phyloP scores from a whole-genome alignment of 1,140 invertebrate species.

The Contarinia nasturtii region DNA sequence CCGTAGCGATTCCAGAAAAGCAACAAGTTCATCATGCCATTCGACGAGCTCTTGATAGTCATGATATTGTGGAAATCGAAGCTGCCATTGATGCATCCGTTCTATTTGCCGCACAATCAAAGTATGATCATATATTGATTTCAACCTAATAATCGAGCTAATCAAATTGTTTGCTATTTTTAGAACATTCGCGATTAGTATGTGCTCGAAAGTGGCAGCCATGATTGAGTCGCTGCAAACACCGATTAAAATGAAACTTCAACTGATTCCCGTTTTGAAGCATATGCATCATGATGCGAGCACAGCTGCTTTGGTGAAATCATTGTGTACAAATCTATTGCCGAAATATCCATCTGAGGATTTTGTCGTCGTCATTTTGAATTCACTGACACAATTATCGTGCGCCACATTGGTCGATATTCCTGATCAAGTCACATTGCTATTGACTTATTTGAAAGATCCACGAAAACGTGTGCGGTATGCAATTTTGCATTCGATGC shows the following conservation, averaged over 20 bases:
- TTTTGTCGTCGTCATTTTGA: conserved; percentile 70
- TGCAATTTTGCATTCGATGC: conserved; percentile 52
- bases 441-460: conserved; percentile 30
- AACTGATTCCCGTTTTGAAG: conserved; percentile 75
- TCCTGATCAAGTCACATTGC: conserved; percentile 56
- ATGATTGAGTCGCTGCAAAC: conserved; percentile 89
- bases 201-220: conserved; percentile 86
- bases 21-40: conserved; percentile 93
- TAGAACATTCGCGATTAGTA: conserved; percentile 84
- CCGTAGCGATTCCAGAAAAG: conserved; percentile 78
- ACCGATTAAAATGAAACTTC: conserved; percentile 76
- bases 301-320: conserved; percentile 63
- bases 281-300: conserved; percentile 86
- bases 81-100: conserved; percentile 89
- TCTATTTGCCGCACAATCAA: conserved; percentile 82
- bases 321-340: conserved; percentile 62
- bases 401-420: conserved; percentile 78
- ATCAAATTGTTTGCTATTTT: conserved; percentile 12
- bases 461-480: conserved; percentile 50
- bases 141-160: too few species aligned
- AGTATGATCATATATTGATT: conserved; percentile 28
- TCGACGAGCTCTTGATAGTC: conserved; percentile 74
- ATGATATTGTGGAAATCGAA: conserved; percentile 87
- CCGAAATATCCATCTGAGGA: conserved; percentile 73
- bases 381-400: conserved; percentile 73